phyloP scores from a whole-genome alignment of 1,140 invertebrate genomes.

The Achroia grisella region DNA sequence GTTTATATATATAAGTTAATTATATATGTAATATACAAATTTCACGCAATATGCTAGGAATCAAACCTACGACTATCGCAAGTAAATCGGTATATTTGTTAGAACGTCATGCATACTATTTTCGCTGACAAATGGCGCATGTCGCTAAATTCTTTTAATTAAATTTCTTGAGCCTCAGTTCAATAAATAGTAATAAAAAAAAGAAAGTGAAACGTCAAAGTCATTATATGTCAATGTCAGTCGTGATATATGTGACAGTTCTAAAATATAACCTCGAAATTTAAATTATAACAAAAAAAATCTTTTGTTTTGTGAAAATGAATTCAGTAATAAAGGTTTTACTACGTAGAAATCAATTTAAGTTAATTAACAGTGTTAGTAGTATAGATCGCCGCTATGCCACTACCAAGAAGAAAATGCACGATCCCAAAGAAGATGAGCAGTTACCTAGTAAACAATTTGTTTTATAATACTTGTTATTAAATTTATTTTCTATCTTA shows the following conservation, averaged over 20 bases:
- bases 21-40: too few relatives aligned
- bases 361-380: slow-evolving; percentile 13
- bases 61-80: too few relatives aligned
- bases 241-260: too few relatives aligned
- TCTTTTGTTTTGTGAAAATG: slow-evolving; percentile 23
- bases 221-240: too few relatives aligned
- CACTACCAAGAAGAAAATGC: slow-evolving; percentile 57
- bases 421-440: slow-evolving; percentile 46
- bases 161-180: too few relatives aligned
- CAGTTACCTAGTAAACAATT: slow-evolving; percentile 45
- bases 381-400: slow-evolving; percentile 22
- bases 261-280: slow-evolving; percentile 19
- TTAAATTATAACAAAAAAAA: slow-evolving; percentile 1
- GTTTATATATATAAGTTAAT: too few relatives aligned
- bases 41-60: too few relatives aligned
- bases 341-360: slow-evolving; percentile 10
- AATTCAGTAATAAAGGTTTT: slow-evolving; percentile 34
- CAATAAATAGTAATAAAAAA: background rate
- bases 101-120: too few relatives aligned
- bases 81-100: too few relatives aligned
- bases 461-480: background rate
- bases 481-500: too few relatives aligned
- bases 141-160: too few relatives aligned
- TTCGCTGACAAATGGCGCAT: too few relatives aligned
- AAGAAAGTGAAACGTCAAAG: slow-evolving; percentile 11